A percentile compares a stretch with the other conserved stretches of the same genome.
These are phyloP conservation scores for Polyommatus iphigenia DNA, from an alignment of 2,888 invertebrate species.

Conservation along the genomic window DNA sequence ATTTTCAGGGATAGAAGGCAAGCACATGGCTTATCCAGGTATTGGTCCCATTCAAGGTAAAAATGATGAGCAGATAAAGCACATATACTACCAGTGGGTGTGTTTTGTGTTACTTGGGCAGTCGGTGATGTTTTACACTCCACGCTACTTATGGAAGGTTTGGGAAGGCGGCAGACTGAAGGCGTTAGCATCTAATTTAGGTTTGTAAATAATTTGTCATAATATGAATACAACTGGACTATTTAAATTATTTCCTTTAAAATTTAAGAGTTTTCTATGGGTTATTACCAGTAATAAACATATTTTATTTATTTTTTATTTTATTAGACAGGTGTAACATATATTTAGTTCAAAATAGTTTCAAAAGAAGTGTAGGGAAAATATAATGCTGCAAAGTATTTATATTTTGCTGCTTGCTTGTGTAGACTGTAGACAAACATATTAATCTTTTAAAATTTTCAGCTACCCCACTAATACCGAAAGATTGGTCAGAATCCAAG, in stretches of 20 bases:
- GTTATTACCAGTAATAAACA: too few species aligned
- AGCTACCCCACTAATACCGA: conserved; percentile 79
- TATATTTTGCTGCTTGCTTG: not conserved
- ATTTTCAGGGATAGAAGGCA: conserved; percentile 69
- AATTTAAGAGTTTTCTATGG: too few species aligned
- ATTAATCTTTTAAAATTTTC: conserved; percentile 39
- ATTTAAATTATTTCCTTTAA: too few species aligned
- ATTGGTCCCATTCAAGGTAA: conserved; percentile 65
- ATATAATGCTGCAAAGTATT: too few species aligned
- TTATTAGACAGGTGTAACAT: too few species aligned
- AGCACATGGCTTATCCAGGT: conserved; percentile 73
- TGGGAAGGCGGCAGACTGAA: conserved; percentile 85
- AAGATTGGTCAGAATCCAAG: conserved; percentile 77
- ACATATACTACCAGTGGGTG: conserved; percentile 87
- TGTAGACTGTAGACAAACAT: not conserved
- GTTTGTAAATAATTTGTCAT: conserved; percentile 51
- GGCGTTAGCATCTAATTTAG: conserved; percentile 80
- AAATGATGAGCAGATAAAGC: conserved; percentile 76
- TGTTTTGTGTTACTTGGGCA: conserved; percentile 84
- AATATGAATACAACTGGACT: not conserved
- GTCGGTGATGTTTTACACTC: conserved; percentile 84
- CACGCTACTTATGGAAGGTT: conserved; percentile 85
- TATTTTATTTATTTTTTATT: too few species aligned
- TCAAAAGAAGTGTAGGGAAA: too few species aligned
- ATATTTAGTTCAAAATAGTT: too few species aligned